Conservation (phyloP, 1,140 invertebrate genomes). For the Drosophila lacteicornis region DNA sequence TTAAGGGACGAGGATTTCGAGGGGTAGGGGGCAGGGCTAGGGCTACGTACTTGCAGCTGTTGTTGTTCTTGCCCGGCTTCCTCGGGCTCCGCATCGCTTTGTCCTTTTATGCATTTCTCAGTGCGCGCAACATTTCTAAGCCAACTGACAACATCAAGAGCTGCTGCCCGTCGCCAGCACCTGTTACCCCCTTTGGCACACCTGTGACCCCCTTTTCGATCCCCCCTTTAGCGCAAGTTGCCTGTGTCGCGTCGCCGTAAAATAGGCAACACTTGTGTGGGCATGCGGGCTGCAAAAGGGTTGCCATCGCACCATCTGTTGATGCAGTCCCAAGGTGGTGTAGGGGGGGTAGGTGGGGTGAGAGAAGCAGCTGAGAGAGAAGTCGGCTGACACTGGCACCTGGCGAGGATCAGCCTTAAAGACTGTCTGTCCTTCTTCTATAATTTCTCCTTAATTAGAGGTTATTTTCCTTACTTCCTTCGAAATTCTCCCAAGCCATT, state of each 20-base stretch:
- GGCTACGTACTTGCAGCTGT: slow-evolving; percentile 22
- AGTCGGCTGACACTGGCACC: slow-evolving; percentile 16
- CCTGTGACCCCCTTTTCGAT: slow-evolving; percentile 4
- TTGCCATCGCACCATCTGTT: slow-evolving; percentile 34
- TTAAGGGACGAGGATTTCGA: not conserved
- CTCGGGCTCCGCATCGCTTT: slow-evolving; percentile 26
- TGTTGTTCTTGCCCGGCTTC: slow-evolving; percentile 14
- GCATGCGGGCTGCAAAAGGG: slow-evolving; percentile 23
- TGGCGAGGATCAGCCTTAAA: not conserved
- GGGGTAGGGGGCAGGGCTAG: slow-evolving; percentile 5
- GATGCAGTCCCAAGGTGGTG: slow-evolving; percentile 7
- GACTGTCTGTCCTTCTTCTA: too few species aligned
- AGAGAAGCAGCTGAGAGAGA: not conserved
- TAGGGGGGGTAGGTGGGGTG: not conserved
- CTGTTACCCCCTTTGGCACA: slow-evolving; percentile 10
- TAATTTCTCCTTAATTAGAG: too few species aligned
- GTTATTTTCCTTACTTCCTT: too few species aligned
- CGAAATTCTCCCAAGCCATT: not conserved
- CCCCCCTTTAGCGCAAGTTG: not conserved
- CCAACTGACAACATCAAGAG: slow-evolving; percentile 59
- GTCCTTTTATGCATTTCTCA: slow-evolving; percentile 53
- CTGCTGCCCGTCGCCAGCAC: slow-evolving; percentile 1
- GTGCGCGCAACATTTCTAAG: slow-evolving; percentile 51
- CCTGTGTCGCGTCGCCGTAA: slow-evolving; percentile 2
- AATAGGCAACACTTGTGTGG: slow-evolving; percentile 48